phyloP scores from a whole-genome alignment of 1,140 invertebrate species.

The Trigoniulus corallinus region DNA sequence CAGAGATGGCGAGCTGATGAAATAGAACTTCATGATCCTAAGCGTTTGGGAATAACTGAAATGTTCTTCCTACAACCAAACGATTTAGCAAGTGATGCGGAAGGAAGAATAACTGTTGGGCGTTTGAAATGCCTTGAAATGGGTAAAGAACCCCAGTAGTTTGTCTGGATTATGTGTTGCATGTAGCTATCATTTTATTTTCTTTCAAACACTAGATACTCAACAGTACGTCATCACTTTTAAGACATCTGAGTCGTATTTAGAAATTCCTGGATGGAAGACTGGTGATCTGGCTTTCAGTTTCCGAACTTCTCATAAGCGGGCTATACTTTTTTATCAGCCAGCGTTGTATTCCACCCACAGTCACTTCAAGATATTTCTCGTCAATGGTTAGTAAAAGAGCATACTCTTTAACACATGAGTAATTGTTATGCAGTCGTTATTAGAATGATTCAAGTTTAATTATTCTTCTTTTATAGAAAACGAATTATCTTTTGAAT shows the following conservation, averaged over 20 bases:
- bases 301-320: slow-evolving; percentile 75
- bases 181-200: slow-evolving; percentile 12
- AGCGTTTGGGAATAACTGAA: slow-evolving; percentile 69
- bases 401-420: background rate
- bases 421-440: background rate
- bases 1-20: slow-evolving; percentile 75
- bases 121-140: slow-evolving; percentile 85
- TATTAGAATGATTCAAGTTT: background rate
- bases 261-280: slow-evolving; percentile 78
- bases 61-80: slow-evolving; percentile 78
- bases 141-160: slow-evolving; percentile 42
- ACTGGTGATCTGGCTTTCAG: slow-evolving; percentile 82
- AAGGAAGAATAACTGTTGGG: slow-evolving; percentile 69
- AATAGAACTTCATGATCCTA: slow-evolving; percentile 56
- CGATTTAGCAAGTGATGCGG: slow-evolving; percentile 57
- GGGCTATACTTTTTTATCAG: slow-evolving; percentile 75
- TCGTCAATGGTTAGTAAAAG: slow-evolving; percentile 47
- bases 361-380: slow-evolving; percentile 73
- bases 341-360: slow-evolving; percentile 70
- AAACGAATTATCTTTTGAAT: slow-evolving; percentile 73
- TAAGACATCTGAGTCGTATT: slow-evolving; percentile 75
- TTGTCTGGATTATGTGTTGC: slow-evolving; percentile 15
- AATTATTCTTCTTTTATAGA: slow-evolving; percentile 30
- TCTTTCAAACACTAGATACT: slow-evolving; percentile 43
- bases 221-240: slow-evolving; percentile 85